These are phyloP conservation scores for Holothuria leucospilota DNA, from an alignment of 53 echinoderm and acorn worm species.

Conservation along the genomic window DNA sequence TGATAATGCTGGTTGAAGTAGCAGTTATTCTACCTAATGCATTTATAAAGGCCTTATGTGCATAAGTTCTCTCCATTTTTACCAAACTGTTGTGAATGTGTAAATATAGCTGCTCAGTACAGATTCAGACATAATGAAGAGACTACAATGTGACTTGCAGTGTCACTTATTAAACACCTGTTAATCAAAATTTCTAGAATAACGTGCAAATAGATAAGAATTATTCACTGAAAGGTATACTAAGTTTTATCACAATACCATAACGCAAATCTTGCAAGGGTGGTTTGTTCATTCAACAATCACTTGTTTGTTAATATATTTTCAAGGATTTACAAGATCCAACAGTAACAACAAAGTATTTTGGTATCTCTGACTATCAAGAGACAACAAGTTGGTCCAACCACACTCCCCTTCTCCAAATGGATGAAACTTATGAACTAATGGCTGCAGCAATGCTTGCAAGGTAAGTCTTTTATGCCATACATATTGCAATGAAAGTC, in stretches of 20 bases:
- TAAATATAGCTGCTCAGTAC: too few species aligned
- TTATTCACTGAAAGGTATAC: background rate
- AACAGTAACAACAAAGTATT: slow-evolving; percentile 58
- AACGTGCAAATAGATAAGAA: too few species aligned
- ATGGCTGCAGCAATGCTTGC: slow-evolving; percentile 69
- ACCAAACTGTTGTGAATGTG: too few species aligned
- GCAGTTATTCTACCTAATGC: too few species aligned
- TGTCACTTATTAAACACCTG: too few species aligned
- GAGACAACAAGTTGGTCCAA: slow-evolving; percentile 85
- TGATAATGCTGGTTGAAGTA: too few species aligned
- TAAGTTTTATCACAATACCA: background rate
- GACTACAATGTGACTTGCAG: too few species aligned
- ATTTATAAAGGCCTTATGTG: too few species aligned
- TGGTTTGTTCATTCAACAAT: background rate
- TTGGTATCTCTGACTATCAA: slow-evolving; percentile 73
- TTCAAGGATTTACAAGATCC: slow-evolving; percentile 34
- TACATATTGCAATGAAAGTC: too few species aligned
- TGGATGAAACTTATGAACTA: slow-evolving; percentile 79
- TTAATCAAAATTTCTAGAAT: too few species aligned
- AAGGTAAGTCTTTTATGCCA: slow-evolving; percentile 54
- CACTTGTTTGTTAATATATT: background rate
- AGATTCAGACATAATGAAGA: too few species aligned
- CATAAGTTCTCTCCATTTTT: too few species aligned
- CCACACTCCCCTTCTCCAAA: slow-evolving; percentile 73
- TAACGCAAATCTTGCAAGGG: background rate